Percentiles rank a stretch among this genome's conserved stretches.
phyloP scores from a whole-genome alignment of 2,888 invertebrate species.

The Clunio marinus region DNA sequence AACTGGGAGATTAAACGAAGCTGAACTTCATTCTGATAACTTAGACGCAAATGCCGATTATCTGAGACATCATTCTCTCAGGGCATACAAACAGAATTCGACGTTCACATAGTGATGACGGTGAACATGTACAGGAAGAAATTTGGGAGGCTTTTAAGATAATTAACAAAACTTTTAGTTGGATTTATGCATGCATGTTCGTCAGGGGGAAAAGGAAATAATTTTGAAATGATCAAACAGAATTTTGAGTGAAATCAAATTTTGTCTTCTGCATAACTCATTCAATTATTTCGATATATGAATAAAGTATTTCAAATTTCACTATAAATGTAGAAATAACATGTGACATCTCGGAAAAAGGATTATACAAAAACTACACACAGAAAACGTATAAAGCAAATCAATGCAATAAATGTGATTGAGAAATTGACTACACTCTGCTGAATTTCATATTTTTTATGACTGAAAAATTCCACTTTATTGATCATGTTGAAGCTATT shows the following conservation, averaged over 20 bases:
- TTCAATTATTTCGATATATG: background rate
- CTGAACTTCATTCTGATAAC: background rate
- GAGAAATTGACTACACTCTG: background rate
- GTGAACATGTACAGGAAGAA: background rate
- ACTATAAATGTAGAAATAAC: too few relatives aligned
- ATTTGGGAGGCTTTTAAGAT: conserved; percentile 19
- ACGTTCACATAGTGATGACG: conserved; percentile 1
- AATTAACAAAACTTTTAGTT: conserved; percentile 20
- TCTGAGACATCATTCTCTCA: background rate
- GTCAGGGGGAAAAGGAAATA: background rate
- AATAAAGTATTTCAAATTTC: background rate
- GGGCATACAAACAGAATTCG: conserved; percentile 5
- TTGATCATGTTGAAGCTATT: too few relatives aligned
- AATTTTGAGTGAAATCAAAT: conserved; percentile 15
- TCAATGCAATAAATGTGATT: conserved; percentile 4
- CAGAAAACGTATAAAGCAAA: conserved; percentile 1
- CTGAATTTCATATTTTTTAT: background rate
- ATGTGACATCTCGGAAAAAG: conserved; percentile 9
- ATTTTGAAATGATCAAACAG: background rate
- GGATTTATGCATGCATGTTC: background rate
- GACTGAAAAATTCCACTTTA: background rate
- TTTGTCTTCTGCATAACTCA: conserved; percentile 8
- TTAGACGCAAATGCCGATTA: conserved; percentile 2
- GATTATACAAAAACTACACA: background rate
- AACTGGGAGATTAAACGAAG: background rate